Conservation (phyloP, 2,113 vertebrate genomes). For the Odontesthes bonariensis region DNA sequence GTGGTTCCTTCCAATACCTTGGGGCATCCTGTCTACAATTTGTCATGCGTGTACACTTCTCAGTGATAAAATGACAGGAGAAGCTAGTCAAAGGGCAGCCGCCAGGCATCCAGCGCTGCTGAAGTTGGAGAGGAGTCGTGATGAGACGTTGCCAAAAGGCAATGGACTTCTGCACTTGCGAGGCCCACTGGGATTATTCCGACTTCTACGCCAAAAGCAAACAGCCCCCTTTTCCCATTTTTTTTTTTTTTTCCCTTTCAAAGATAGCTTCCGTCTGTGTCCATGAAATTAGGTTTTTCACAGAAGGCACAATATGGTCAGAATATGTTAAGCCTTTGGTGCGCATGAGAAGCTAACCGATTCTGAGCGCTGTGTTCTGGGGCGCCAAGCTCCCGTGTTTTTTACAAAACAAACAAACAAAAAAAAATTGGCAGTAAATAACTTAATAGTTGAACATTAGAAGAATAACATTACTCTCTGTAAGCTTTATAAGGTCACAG, state of each 20-base stretch:
- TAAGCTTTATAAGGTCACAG: background rate
- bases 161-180: slow-evolving; percentile 79
- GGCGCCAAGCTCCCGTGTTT: background rate
- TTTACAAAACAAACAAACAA: slow-evolving; percentile 9
- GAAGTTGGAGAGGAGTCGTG: slow-evolving; percentile 77
- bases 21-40: slow-evolving; percentile 90
- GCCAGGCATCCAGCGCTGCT: slow-evolving; percentile 82
- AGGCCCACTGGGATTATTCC: slow-evolving; percentile 83
- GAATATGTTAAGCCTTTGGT: slow-evolving; percentile 77
- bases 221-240: slow-evolving; percentile 59
- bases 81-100: slow-evolving; percentile 85
- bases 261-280: slow-evolving; percentile 75
- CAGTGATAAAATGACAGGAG: slow-evolving; percentile 92
- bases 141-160: slow-evolving; percentile 89
- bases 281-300: slow-evolving; percentile 68
- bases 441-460: slow-evolving; percentile 26
- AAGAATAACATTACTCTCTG: background rate
- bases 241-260: slow-evolving; percentile 44
- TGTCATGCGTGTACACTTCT: slow-evolving; percentile 93
- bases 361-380: slow-evolving; percentile 49
- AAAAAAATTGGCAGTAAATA: slow-evolving; percentile 31
- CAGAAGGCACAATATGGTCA: slow-evolving; percentile 79
- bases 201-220: slow-evolving; percentile 81
- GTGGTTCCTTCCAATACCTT: slow-evolving; percentile 84
- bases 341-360: slow-evolving; percentile 64